phyloP scores from a whole-genome alignment of 2,888 invertebrate genomes.

The Microctonus aethiopoides region DNA sequence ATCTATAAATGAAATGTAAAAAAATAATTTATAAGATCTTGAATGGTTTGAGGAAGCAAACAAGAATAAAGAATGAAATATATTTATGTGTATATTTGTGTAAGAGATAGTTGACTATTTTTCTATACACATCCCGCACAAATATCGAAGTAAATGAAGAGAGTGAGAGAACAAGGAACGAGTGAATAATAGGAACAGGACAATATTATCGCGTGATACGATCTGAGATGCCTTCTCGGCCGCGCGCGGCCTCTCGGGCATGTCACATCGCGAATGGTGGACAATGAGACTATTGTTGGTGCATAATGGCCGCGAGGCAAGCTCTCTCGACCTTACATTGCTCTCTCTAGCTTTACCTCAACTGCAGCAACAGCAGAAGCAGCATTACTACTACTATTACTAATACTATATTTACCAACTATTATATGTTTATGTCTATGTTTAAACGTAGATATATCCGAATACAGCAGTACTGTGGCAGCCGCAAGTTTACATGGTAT shows the following conservation, averaged over 20 bases:
- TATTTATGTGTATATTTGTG: not conserved
- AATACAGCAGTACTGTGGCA: slow-evolving; percentile 8
- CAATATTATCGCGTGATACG: slow-evolving; percentile 61
- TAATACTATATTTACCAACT: not conserved
- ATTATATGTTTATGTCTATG: not conserved
- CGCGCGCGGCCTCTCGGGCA: slow-evolving; percentile 39
- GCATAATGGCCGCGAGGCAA: slow-evolving; percentile 55
- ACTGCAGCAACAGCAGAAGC: not conserved
- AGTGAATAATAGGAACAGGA: slow-evolving; percentile 46
- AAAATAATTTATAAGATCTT: slow-evolving; percentile 18
- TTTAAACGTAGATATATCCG: not conserved
- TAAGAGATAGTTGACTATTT: not conserved
- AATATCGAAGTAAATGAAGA: slow-evolving; percentile 36
- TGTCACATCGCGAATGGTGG: slow-evolving; percentile 51
- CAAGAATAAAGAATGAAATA: not conserved
- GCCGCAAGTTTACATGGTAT: slow-evolving; percentile 22
- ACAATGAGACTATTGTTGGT: slow-evolving; percentile 64
- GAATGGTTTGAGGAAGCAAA: slow-evolving; percentile 12
- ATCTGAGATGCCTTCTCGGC: slow-evolving; percentile 54
- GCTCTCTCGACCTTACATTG: slow-evolving; percentile 57
- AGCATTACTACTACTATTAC: not conserved
- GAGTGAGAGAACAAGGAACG: slow-evolving; percentile 42
- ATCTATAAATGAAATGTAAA: slow-evolving; percentile 26
- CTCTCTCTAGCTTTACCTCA: no score
- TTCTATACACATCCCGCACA: not conserved